phyloP scores from a whole-genome alignment of 2,797 vertebrate species.

The Diplodus puntazzo region DNA sequence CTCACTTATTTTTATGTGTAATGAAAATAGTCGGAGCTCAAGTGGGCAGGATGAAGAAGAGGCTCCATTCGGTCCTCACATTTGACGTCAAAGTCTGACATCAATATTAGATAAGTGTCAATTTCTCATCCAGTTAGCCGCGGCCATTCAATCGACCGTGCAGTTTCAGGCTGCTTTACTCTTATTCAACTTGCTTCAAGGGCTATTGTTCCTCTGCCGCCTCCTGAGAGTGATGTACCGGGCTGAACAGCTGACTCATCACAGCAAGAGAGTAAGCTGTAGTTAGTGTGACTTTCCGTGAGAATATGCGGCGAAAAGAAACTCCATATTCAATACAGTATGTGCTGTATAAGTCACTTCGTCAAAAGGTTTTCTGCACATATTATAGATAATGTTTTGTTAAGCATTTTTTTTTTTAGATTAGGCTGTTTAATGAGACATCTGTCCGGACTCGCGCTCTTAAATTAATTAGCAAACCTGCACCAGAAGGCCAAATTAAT shows the following conservation, averaged over 20 bases:
- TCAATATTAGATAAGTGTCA: slow-evolving; percentile 27
- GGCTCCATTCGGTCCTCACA: neutral
- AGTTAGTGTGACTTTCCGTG: neutral
- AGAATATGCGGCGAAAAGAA: neutral
- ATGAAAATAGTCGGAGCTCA: neutral
- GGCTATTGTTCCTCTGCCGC: slow-evolving; percentile 56
- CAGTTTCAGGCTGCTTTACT: slow-evolving; percentile 31
- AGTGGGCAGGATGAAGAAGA: slow-evolving; percentile 13
- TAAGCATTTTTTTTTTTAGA: slow-evolving; percentile 3
- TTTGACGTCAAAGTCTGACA: slow-evolving; percentile 38
- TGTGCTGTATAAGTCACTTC: neutral
- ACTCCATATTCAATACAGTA: neutral
- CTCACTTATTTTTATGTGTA: neutral
- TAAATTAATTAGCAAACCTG: neutral
- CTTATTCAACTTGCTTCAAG: slow-evolving; percentile 48
- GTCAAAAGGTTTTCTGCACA: neutral
- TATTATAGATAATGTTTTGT: slow-evolving; percentile 15
- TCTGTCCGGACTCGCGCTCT: neutral
- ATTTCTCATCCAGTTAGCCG: slow-evolving; percentile 33
- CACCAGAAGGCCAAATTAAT: neutral
- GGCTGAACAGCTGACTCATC: slow-evolving; percentile 53
- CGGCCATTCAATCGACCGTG: slow-evolving; percentile 17
- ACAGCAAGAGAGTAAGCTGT: slow-evolving; percentile 2
- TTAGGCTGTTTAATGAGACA: slow-evolving; percentile 30
- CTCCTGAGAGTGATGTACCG: slow-evolving; percentile 34